Percentiles rank a stretch among this genome's conserved stretches.
Conservation (phyloP, 1,140 invertebrate species). For the Drosophila littoralis region DNA sequence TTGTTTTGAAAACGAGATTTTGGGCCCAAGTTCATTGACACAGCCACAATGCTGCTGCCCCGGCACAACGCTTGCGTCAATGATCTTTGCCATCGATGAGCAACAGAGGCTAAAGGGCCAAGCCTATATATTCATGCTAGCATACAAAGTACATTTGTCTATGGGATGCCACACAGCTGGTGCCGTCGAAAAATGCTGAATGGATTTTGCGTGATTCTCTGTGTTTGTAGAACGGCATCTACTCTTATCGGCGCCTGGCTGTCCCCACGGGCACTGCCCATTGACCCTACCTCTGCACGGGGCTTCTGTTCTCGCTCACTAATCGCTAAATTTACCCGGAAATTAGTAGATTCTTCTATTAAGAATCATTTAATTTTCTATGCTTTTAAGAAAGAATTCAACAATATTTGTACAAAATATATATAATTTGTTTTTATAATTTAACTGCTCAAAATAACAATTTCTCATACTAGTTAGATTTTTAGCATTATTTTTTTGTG, state of each 20-base stretch:
- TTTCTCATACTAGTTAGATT: too few relatives aligned
- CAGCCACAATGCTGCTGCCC: background rate
- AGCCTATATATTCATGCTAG: slow-evolving; percentile 16
- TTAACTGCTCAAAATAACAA: too few relatives aligned
- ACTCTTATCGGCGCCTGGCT: slow-evolving; percentile 15
- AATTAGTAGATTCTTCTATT: background rate
- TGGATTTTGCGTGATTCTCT: slow-evolving; percentile 28
- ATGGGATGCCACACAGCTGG: background rate
- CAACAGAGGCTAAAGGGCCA: slow-evolving; percentile 41
- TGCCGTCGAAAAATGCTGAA: slow-evolving; percentile 12
- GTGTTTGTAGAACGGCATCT: background rate
- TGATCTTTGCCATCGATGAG: slow-evolving; percentile 58
- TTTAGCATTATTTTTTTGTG: too few relatives aligned
- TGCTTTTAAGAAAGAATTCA: too few relatives aligned
- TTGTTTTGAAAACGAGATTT: slow-evolving; percentile 10
- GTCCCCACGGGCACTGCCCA: slow-evolving; percentile 14
- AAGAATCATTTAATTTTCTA: too few relatives aligned
- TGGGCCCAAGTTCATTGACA: slow-evolving; percentile 44
- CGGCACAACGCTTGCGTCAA: slow-evolving; percentile 46
- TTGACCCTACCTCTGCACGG: background rate
- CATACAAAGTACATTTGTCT: background rate
- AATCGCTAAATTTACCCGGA: slow-evolving; percentile 20
- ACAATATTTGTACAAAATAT: too few relatives aligned
- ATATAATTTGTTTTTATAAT: too few relatives aligned
- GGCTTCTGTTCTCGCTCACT: background rate